Evolutionary conservation across 2,888 invertebrate genomes (phyloP), one percentile per base, ranked within the genome.

Genomic region (Ophion ventricosus): DNA sequence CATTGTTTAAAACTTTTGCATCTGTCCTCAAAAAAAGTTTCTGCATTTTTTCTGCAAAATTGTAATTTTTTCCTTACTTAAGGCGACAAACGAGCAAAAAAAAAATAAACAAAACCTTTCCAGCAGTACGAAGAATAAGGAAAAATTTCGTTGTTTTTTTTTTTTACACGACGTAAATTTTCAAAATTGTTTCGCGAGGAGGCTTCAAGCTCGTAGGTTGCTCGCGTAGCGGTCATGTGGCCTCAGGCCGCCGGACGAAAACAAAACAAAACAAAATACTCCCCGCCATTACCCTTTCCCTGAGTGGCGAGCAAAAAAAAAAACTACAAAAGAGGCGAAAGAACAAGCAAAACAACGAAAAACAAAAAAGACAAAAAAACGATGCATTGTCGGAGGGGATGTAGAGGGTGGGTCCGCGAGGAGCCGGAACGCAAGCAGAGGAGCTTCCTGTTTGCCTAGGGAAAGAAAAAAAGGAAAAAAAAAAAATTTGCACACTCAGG

Each of bases 381-480:
- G 40, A 61, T 4, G 49, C 49, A 77, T 56, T 20, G 17, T 57
- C 40, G 25, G 57, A n/a, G 56, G 54, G 56, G 54, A 25, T 59
- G 56, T 0, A 23, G 8, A 20, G 77, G 17, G 26, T 23, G 69
- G 5, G 56, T 23, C 35, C 8, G 57, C 20, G 64, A 23, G 56
- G 14, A 17, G n/a, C 5, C 26, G 43, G 49, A 20, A 49, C 49
- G 4, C 26, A 17, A 63, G 63, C 5, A 57, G 64, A 40, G 63
- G 49, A 17, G 17, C 26, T 69, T 49, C 23, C 54, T 75, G 69
- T 75, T 79, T 80, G 14, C 63, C 67, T 61, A 26, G 54, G 40
- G 35, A 77, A 72, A 72, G 26, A 63, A 75, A 63, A 75, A 63
- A 75, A 83, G 29, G 64, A 75, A 80, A 80, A 57, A 17, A 49